These are phyloP conservation scores for Lampris incognitus DNA, from an alignment of 2,113 vertebrate genomes.

Conservation along the genomic window DNA sequence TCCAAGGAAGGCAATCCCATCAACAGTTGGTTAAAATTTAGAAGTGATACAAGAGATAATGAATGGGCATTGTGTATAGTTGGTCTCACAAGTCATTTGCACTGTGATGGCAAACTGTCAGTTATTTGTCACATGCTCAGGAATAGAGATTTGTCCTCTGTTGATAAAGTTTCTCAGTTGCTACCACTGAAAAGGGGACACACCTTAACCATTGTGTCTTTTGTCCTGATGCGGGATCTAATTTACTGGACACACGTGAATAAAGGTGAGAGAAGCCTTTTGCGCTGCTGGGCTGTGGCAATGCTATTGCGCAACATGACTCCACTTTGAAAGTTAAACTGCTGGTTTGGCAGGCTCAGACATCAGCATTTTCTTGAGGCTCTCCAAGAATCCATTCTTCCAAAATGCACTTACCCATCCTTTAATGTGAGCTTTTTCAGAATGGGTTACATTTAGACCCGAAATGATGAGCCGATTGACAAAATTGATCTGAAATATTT, in stretches of 20 bases:
- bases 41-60: background rate
- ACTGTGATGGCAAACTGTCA: no score
- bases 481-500: no score
- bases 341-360: constrained; percentile 39
- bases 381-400: constrained; percentile 42
- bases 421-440: constrained; percentile 39
- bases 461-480: no score
- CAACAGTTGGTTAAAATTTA: no score
- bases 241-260: constrained; percentile 32
- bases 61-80: background rate
- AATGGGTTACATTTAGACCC: background rate
- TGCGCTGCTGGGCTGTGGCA: constrained; percentile 9
- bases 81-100: background rate
- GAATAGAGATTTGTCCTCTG: no score
- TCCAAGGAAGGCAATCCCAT: background rate
- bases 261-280: constrained; percentile 1
- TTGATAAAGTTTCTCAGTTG: no score
- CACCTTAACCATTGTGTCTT: constrained; percentile 28
- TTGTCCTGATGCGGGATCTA: constrained; percentile 27
- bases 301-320: constrained; percentile 34
- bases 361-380: constrained; percentile 39
- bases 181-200: no score
- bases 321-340: constrained; percentile 29
- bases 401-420: constrained; percentile 42
- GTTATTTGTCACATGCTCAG: no score